Percentiles rank a stretch among this genome's conserved stretches.
phyloP scores from a whole-genome alignment of 2,888 invertebrate species.

The Lithophane semibrunnea region DNA sequence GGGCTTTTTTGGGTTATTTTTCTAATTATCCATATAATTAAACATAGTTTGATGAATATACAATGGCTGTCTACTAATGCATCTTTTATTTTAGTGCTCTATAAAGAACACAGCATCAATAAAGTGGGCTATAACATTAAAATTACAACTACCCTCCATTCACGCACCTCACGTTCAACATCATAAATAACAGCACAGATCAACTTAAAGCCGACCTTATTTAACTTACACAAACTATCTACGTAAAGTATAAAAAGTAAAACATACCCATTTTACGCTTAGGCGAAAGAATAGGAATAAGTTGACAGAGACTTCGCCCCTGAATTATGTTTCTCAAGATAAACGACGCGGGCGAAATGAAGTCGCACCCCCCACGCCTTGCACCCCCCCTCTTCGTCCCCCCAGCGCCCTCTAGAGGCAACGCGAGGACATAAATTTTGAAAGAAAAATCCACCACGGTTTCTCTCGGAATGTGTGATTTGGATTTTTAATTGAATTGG shows the following conservation, averaged over 20 bases:
- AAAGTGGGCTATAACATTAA: not conserved
- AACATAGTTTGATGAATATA: not conserved
- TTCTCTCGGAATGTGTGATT: constrained; percentile 88
- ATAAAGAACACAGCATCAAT: not conserved
- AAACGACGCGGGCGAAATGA: constrained; percentile 94
- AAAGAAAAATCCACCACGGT: constrained; percentile 90
- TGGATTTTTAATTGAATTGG: constrained; percentile 89
- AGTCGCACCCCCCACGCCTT: constrained; percentile 89
- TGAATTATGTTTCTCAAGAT: constrained; percentile 93
- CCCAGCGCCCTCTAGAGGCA: constrained; percentile 81
- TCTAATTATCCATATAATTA: not conserved
- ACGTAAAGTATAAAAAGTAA: constrained; percentile 77
- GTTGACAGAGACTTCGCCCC: constrained; percentile 90
- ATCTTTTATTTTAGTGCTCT: not conserved
- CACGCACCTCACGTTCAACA: constrained; percentile 22
- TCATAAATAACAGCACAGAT: constrained; percentile 54
- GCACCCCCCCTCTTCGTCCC: constrained; percentile 63
- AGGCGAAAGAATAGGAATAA: constrained; percentile 91
- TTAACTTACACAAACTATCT: constrained; percentile 55
- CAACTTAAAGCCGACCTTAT: constrained; percentile 50
- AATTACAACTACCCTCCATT: constrained; percentile 18
- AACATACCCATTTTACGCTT: constrained; percentile 88
- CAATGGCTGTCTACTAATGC: not conserved
- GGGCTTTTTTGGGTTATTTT: not conserved
- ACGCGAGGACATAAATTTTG: constrained; percentile 87